phyloP scores from a whole-genome alignment of 37 sponge, comb jelly and placozoan species.

The Amphimedon queenslandica region DNA sequence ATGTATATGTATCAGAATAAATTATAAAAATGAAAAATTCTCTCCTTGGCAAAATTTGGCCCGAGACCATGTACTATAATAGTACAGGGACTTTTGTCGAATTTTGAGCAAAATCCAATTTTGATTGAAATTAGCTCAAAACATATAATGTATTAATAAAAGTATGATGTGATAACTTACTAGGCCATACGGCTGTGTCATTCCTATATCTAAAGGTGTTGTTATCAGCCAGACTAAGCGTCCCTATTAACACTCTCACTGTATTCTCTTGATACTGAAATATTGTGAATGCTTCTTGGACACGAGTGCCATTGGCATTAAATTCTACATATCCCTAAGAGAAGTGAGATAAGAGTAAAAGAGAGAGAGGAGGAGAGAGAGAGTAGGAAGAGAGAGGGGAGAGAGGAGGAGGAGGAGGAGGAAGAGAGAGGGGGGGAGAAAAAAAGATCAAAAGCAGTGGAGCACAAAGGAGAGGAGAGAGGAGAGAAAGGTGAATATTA shows the following conservation, averaged over 20 bases:
- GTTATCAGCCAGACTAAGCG: neutral
- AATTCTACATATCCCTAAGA: neutral
- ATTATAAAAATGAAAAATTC: no score
- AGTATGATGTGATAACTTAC: no score
- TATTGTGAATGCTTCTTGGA: neutral
- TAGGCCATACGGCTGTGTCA: no score
- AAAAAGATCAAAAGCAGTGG: neutral
- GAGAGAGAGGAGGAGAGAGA: neutral
- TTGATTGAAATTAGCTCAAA: no score
- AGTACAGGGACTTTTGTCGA: no score
- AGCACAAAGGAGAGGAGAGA: neutral
- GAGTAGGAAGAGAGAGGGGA: neutral
- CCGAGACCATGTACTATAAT: no score
- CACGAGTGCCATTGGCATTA: slow-evolving; percentile 6
- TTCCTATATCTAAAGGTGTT: neutral
- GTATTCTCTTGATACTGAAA: slow-evolving; percentile 1
- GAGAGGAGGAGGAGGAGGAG: neutral
- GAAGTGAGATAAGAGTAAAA: neutral
- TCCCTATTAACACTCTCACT: neutral
- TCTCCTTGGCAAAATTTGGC: no score
- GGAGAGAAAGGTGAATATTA: neutral
- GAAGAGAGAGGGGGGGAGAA: neutral
- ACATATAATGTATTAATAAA: no score
- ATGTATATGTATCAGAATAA: no score
- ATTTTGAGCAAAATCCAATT: no score